Conservation (phyloP, 2,113 vertebrate genomes). For the Hiodon alosoides region DNA sequence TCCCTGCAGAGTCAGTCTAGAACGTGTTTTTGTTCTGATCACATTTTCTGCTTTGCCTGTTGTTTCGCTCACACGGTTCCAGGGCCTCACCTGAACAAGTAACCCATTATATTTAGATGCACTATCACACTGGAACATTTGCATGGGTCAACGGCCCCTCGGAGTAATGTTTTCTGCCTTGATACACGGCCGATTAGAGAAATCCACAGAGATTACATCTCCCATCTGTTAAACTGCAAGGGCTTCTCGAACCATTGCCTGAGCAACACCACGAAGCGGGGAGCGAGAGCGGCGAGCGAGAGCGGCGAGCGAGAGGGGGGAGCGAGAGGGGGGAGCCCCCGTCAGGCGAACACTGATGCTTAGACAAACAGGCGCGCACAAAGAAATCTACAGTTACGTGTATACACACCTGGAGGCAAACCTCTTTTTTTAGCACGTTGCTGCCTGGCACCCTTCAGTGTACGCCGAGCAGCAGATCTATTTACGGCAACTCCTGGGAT, state of each 20-base stretch:
- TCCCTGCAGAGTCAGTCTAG: not conserved
- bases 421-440: constrained; percentile 18
- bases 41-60: not conserved
- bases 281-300: too few relatives aligned
- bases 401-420: constrained; percentile 15
- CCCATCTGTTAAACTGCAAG: constrained; percentile 20
- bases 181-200: constrained; percentile 7
- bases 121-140: constrained; percentile 12
- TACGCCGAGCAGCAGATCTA: constrained; percentile 43
- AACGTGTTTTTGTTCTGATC: not conserved
- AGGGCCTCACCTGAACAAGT: not conserved
- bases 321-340: too few relatives aligned
- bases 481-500: constrained; percentile 48
- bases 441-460: constrained; percentile 36
- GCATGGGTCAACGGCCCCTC: not conserved
- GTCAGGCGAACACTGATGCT: not conserved
- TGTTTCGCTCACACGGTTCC: too few relatives aligned
- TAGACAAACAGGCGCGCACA: not conserved
- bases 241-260: constrained; percentile 8
- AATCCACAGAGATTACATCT: constrained; percentile 10
- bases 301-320: too few relatives aligned
- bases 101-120: not conserved
- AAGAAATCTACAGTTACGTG: not conserved
- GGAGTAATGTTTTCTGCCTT: constrained; percentile 11
- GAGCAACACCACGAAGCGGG: not conserved